Conservation (phyloP, 2,113 vertebrate species). For the Aptenodytes forsteri region DNA sequence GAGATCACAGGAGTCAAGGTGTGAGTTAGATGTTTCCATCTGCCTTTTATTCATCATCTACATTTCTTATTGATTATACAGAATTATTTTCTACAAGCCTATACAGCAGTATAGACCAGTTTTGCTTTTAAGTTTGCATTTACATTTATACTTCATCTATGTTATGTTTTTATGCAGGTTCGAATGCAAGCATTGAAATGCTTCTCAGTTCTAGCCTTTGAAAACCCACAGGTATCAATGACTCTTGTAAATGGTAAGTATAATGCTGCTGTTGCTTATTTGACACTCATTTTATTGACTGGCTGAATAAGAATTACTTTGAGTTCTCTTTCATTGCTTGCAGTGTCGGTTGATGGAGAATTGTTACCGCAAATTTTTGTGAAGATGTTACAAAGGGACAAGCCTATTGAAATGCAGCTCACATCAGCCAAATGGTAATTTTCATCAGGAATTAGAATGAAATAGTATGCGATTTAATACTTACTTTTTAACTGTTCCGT, state of each 20-base stretch:
- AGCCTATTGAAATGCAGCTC: constrained; percentile 98
- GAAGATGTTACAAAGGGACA: constrained; percentile 98
- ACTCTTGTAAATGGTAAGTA: constrained; percentile 94
- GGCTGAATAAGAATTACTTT: constrained; percentile 25
- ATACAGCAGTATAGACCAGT: not conserved
- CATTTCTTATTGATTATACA: not conserved
- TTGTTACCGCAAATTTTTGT: constrained; percentile 96
- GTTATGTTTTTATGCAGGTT: constrained; percentile 78
- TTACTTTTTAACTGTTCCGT: not conserved
- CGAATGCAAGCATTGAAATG: constrained; percentile 98
- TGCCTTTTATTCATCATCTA: not conserved
- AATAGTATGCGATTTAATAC: not conserved
- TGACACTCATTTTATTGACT: not conserved
- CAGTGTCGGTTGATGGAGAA: constrained; percentile 95
- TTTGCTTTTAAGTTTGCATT: not conserved
- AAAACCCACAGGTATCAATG: constrained; percentile 97
- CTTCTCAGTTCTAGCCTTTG: constrained; percentile 96
- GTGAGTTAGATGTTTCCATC: not conserved
- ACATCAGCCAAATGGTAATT: constrained; percentile 98
- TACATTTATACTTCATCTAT: not conserved
- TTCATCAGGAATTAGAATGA: not conserved
- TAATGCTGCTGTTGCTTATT: not conserved
- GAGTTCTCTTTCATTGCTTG: constrained; percentile 44
- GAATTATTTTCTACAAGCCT: not conserved
- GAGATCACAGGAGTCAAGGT: not conserved